Evolutionary conservation across 2,797 vertebrate genomes (phyloP).

Genomic region (Mastacembelus armatus): DNA sequence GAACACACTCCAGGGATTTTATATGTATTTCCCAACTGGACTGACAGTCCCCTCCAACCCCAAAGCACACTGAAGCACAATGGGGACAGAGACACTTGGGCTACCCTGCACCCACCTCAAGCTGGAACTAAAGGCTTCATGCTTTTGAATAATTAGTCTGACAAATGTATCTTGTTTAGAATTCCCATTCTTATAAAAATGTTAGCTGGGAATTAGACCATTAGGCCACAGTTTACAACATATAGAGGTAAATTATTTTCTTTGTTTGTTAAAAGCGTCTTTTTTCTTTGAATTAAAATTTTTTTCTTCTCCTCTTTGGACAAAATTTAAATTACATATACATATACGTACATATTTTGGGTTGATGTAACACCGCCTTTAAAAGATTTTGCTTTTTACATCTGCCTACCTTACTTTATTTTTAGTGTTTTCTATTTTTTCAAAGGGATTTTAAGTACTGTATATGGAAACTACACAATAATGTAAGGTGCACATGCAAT

Average conservation of each 20-base stretch:
- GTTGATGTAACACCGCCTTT: too few relatives aligned
- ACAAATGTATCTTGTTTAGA: too few relatives aligned
- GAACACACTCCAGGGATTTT: constrained; percentile 12
- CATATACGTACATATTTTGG: too few relatives aligned
- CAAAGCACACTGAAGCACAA: not conserved
- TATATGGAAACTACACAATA: too few relatives aligned
- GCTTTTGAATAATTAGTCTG: too few relatives aligned
- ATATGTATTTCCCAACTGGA: constrained; percentile 11
- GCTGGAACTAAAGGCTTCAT: not conserved
- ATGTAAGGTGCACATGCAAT: too few relatives aligned
- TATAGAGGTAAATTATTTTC: not conserved
- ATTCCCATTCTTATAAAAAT: not conserved
- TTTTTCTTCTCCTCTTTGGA: not conserved
- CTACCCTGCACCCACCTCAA: not conserved
- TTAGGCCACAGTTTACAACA: not conserved
- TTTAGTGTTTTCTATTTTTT: too few relatives aligned
- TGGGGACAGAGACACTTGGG: constrained; percentile 4
- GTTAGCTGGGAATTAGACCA: not conserved
- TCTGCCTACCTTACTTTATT: too few relatives aligned
- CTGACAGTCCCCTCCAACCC: constrained; percentile 16
- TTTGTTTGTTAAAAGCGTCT: too few relatives aligned
- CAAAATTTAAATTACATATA: not conserved
- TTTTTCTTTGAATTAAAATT: too few relatives aligned
- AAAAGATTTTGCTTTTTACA: too few relatives aligned
- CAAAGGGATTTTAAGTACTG: too few relatives aligned